Conservation (phyloP, 2,113 vertebrate genomes). For the Gobio gobio region DNA sequence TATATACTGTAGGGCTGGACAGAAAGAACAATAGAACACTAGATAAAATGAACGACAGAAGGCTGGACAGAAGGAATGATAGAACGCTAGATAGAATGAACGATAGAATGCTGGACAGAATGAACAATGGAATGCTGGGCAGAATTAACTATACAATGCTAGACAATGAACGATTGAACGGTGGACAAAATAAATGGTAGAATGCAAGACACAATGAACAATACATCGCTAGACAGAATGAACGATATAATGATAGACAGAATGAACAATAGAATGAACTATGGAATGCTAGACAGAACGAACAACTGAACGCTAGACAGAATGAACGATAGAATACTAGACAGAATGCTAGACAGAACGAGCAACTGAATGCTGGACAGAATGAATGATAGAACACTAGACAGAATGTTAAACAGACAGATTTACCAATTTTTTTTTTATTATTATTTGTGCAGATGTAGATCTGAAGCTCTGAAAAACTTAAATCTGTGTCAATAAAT, state of each 20-base stretch:
- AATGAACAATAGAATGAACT: no score
- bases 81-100: background rate
- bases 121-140: background rate
- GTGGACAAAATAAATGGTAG: rapidly evolving
- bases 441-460: background rate
- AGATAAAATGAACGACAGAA: background rate
- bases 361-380: background rate
- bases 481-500: background rate
- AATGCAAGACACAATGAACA: rapidly evolving
- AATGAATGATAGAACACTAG: background rate
- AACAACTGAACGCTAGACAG: no score
- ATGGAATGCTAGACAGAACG: no score
- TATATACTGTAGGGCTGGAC: background rate
- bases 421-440: background rate
- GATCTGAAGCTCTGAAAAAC: background rate
- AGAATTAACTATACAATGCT: background rate
- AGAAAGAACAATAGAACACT: background rate
- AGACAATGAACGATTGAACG: background rate
- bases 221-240: rapidly evolving
- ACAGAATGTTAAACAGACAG: background rate
- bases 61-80: no score
- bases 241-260: background rate
- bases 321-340: background rate
- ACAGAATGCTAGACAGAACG: background rate
- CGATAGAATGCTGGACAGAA: background rate